A percentile compares a stretch with the other conserved stretches of the same genome.
Evolutionary conservation across 1,140 invertebrate species (phyloP).

Genomic region (Polypedilum pembai): DNA sequence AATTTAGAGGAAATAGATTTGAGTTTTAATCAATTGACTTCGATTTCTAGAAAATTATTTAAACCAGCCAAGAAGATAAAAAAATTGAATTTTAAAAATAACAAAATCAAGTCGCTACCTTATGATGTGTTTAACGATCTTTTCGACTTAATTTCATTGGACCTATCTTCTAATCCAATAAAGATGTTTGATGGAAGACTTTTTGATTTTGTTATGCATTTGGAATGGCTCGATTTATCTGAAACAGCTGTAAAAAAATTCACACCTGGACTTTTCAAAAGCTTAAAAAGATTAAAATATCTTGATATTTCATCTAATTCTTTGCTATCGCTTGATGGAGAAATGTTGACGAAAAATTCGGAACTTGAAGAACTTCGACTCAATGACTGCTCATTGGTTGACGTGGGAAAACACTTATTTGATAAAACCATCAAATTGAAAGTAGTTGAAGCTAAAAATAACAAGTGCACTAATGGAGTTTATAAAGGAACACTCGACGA

Average conservation of each 20-base stretch:
- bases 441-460: neutral
- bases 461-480: neutral
- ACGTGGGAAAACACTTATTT: neutral
- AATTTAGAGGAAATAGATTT: neutral
- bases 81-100: neutral
- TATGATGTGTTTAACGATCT: neutral
- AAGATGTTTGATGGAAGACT: neutral
- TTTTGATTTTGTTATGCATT: neutral
- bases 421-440: neutral
- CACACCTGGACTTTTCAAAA: neutral
- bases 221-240: neutral
- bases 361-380: neutral
- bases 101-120: neutral
- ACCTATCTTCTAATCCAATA: neutral
- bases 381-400: neutral
- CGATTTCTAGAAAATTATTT: neutral
- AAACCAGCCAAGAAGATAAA: neutral
- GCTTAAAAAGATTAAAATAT: neutral
- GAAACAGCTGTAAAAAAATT: neutral
- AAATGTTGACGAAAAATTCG: neutral
- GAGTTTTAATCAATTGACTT: neutral
- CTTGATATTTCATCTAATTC: neutral
- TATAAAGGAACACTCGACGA: neutral
- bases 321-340: neutral
- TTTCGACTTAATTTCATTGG: neutral